phyloP scores from a whole-genome alignment of 2,113 vertebrate species.

The Pungitius pungitius region DNA sequence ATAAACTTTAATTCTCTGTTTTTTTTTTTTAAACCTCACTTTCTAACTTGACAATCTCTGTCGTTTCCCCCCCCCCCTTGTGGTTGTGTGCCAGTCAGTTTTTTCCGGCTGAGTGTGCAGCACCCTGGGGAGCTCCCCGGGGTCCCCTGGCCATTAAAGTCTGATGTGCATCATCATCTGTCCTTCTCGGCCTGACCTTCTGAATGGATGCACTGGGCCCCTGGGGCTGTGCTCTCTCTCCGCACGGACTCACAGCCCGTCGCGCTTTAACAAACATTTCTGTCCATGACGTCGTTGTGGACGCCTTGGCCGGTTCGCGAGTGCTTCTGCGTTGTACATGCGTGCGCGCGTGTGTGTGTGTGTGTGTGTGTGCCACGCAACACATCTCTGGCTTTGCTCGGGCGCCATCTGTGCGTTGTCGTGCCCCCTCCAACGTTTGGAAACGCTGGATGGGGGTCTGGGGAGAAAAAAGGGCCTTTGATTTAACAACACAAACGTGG shows the following conservation, averaged over 20 bases:
- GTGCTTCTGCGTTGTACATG: neutral
- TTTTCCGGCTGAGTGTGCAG: constrained; percentile 45
- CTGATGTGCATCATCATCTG: constrained; percentile 61
- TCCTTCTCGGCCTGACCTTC: constrained; percentile 59
- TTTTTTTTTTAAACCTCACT: constrained; percentile 7
- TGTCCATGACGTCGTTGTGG: too few species aligned
- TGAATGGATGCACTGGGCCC: constrained; percentile 55
- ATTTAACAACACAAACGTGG: constrained; percentile 40
- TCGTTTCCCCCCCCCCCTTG: neutral
- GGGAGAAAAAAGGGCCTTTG: constrained; percentile 14
- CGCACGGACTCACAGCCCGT: constrained; percentile 11
- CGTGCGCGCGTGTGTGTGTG: neutral
- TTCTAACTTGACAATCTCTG: constrained; percentile 26
- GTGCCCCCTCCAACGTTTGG: constrained; percentile 24
- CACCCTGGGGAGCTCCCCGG: constrained; percentile 38
- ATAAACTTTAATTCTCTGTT: neutral
- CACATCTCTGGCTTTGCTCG: constrained; percentile 32
- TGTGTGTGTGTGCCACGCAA: constrained; percentile 5
- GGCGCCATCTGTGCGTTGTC: constrained; percentile 53
- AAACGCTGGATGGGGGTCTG: constrained; percentile 30
- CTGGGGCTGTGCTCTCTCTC: constrained; percentile 44
- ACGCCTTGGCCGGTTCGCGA: constrained; percentile 6
- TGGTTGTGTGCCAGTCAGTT: constrained; percentile 36
- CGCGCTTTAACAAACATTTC: constrained; percentile 13
- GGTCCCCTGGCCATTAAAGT: constrained; percentile 51